Percentiles rank a stretch among this genome's conserved stretches.
Conservation (phyloP, 2,888 invertebrate species). For the Baccha elongata region DNA sequence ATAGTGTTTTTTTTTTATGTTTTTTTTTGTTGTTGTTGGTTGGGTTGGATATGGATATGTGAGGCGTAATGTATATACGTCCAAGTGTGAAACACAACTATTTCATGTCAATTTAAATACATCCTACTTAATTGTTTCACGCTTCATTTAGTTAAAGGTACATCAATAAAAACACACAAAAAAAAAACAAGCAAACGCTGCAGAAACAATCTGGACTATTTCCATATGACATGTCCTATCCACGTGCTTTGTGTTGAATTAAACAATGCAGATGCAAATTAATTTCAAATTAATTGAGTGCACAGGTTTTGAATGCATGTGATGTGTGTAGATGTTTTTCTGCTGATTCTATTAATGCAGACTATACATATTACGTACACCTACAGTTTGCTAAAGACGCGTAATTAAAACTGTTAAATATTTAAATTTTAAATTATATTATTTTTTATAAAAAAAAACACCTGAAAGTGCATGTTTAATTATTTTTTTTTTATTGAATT, state of each 20-base stretch:
- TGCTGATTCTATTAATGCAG: too few species aligned
- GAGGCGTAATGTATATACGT: neutral
- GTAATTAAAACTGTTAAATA: neutral
- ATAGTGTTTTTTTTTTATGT: neutral
- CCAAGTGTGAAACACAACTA: neutral
- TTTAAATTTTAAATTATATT: too few species aligned
- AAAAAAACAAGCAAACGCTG: constrained; percentile 3
- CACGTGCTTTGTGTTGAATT: constrained; percentile 2
- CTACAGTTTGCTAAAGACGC: neutral
- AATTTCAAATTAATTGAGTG: constrained; percentile 35
- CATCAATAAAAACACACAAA: neutral
- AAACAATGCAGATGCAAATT: constrained; percentile 36
- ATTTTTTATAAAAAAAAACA: too few species aligned
- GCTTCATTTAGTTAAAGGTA: neutral
- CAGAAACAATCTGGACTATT: constrained; percentile 2
- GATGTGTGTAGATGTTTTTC: too few species aligned
- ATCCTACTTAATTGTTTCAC: constrained; percentile 8
- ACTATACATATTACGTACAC: too few species aligned
- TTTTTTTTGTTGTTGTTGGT: neutral
- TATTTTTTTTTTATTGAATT: too few species aligned
- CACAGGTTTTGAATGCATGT: constrained; percentile 21
- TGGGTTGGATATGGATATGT: too few species aligned
- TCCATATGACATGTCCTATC: neutral
- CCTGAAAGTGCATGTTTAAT: too few species aligned
- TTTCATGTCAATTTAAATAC: constrained; percentile 19